Base-by-base conservation (phyloP, 64 coral and sea anemone genomes). In the Actinia equina region DNA sequence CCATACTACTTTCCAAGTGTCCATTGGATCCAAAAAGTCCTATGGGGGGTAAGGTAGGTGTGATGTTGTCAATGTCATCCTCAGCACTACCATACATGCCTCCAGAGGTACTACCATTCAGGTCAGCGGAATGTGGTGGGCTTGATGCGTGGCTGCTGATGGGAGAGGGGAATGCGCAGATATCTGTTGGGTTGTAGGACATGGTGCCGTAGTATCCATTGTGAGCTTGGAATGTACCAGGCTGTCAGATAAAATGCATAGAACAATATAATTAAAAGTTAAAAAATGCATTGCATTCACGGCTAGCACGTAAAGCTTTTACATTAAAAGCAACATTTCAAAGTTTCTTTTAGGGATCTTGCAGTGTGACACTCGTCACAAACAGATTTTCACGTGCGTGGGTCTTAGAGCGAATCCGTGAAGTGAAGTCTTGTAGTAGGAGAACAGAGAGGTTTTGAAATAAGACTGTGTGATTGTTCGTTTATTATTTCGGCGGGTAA, bases 131-230 rank as follows among this genome's bases (percentile, higher is more conserved):
- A 44, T 81, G 42, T 19, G 78, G 42, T 22, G 42, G 78, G 45
- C 43, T 81, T 46, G 78, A n/a, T 52, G 49, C 45, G 78, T 81
- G 78, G 22, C 78, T 52, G 78, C 78, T 81, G 78, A 81, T 81
- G 9, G 78, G 78, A 17, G 78, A 52, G 18, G 49, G 78, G 17
- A 52, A 81, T 51, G 78, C 17, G 18, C 78, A 44, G 17, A 81
- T 22, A 81, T 81, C 78, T 10, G 69, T 10, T 15, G 69, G 69
- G 69, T 74, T 74, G 25, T 74, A 74, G 26, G 69, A 26, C 69
- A 74, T 74, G 69, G 26, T 7, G 12, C 25, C 69, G 69, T 74
- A 74, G 13, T n/a, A 74, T 30, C 69, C 27, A 74, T 74, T 74
- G 27, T 74, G 69, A 14, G 18, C 65, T 71, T 25, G 27, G 26